phyloP scores from a whole-genome alignment of 2,113 vertebrate genomes.

The Chaetops frenatus region DNA sequence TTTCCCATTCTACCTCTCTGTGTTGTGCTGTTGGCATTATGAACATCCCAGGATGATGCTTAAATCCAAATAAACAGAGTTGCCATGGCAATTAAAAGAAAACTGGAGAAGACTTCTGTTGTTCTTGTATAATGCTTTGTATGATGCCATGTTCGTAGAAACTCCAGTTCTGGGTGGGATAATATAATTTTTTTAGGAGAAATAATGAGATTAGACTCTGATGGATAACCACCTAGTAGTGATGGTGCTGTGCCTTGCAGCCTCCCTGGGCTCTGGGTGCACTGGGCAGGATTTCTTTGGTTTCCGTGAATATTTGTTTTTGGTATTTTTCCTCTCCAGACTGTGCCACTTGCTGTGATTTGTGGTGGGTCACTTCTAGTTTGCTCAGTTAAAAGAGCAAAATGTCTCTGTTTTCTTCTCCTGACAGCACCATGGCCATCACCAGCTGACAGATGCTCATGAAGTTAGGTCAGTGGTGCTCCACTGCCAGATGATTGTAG shows the following conservation, averaged over 20 bases:
- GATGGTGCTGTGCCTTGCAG: neutral
- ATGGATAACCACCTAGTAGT: neutral
- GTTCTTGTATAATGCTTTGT: neutral
- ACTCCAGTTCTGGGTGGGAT: neutral
- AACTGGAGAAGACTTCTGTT: neutral
- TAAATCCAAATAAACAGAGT: conserved; percentile 36
- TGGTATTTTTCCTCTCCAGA: neutral
- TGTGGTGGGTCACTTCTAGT: neutral
- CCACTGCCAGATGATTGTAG: conserved; percentile 49
- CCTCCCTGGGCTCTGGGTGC: neutral
- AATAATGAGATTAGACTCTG: neutral
- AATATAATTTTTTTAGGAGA: neutral
- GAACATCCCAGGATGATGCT: neutral
- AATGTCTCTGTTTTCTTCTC: neutral
- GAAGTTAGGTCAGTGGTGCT: conserved; percentile 53
- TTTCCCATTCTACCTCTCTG: neutral
- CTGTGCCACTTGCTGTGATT: neutral
- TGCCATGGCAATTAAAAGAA: conserved; percentile 8
- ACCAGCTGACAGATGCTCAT: neutral
- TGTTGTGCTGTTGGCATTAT: neutral
- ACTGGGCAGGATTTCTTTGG: accelerated
- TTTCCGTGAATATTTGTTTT: neutral
- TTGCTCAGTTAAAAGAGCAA: neutral
- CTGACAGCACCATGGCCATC: neutral
- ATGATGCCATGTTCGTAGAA: neutral